Evolutionary conservation across 2,113 vertebrate species (phyloP), one percentile per base, ranked within the genome.

Genomic region (Thalassoma bifasciatum): DNA sequence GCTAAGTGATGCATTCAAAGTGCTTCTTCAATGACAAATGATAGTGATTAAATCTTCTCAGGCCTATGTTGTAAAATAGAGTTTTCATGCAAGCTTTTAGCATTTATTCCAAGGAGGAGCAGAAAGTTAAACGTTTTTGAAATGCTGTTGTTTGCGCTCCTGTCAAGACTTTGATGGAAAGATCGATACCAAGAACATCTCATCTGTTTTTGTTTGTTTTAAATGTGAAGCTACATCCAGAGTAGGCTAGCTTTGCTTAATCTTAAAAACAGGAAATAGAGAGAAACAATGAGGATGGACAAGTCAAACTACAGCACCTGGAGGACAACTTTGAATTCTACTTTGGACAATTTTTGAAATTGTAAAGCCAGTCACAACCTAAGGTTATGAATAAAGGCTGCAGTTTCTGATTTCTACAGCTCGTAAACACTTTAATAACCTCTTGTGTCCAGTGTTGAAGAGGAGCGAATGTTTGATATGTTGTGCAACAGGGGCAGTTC

Each of bases 11-110:
- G 51, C 62, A 67, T 84, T 68, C 72, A 44, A 76, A 81, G 68
- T 64, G 26, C 22, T 57, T 68, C 30, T 37, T 84, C 44, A 77
- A 60, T 67, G 75, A 84, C 66, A 77, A 77, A 81, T 74, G 56
- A 80, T 44, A 19, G 53, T 19, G 36, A 66, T 54, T 34, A 58
- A 81, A 83, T 58, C 49, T 62, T 77, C 22, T 19, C 22, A 46
- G 36, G 60, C 42, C 21, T 56, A 16, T 16, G 6, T 17, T 61
- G 66, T 22, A 2, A 59, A 70, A 51, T 37, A 22, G 22, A 51
- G 53, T 62, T 69, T 72, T 66, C 10, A 36, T 67, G 61, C 51
- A 65, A 54, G 37, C 66, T 66, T 56, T 6, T 1, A 53, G 2
- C 10, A 44, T 46, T 46, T 46, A 46, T 46, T 46, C 5, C 14